Percentiles rank a stretch among this genome's conserved stretches.
Evolutionary conservation across 2,113 vertebrate genomes (phyloP).

Genomic region (Prochilodus magdalenae): DNA sequence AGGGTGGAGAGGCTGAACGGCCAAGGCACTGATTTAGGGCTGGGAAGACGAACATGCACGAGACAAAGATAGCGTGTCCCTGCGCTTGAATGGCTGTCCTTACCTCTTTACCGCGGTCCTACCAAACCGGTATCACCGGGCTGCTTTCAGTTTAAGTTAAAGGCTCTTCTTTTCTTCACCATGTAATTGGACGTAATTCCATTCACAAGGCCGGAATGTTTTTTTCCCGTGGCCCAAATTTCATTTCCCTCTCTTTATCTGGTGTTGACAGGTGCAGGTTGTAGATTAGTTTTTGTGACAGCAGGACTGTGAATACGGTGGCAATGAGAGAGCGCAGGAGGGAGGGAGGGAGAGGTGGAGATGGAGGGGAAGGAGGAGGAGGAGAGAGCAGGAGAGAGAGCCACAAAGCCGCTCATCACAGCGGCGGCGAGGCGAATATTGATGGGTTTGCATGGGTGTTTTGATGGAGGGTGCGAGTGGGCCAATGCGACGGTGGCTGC

Average conservation of each 20-base stretch:
- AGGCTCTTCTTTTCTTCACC: neutral
- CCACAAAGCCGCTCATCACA: neutral
- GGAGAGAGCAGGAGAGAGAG: neutral
- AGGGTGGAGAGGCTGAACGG: neutral
- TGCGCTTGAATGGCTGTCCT: neutral
- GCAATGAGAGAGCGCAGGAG: neutral
- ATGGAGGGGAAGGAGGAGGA: neutral
- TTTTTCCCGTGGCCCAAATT: slow-evolving; percentile 2
- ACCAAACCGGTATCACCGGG: neutral
- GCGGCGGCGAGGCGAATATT: neutral
- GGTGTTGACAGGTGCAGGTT: slow-evolving; percentile 19
- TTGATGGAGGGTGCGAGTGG: slow-evolving; percentile 11
- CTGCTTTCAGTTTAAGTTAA: neutral
- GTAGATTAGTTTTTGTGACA: slow-evolving; percentile 21
- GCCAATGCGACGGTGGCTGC: neutral
- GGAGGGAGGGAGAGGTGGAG: neutral
- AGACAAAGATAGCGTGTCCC: too few species aligned
- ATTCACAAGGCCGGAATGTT: neutral
- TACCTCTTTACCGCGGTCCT: neutral
- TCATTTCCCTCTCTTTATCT: slow-evolving; percentile 21
- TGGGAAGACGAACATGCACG: too few species aligned
- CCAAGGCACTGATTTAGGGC: neutral
- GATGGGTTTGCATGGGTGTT: neutral
- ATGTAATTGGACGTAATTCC: neutral
- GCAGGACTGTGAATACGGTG: neutral